phyloP scores from a whole-genome alignment of 2,797 vertebrate species.

The Sebastes hopkinsi region DNA sequence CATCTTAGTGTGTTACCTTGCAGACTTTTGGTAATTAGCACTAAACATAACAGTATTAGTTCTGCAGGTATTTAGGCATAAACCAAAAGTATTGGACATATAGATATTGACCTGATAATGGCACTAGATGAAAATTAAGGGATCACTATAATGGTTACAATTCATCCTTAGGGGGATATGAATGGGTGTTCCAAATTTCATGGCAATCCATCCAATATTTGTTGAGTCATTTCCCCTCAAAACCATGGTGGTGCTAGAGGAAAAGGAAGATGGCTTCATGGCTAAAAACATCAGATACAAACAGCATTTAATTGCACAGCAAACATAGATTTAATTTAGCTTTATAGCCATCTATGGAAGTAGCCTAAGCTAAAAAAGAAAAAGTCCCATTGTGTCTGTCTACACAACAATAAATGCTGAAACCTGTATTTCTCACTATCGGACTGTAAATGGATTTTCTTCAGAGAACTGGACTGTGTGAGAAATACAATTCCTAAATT shows the following conservation, averaged over 20 bases:
- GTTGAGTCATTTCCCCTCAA: not conserved
- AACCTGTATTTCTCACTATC: not conserved
- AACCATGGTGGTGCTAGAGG: not conserved
- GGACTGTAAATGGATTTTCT: slow-evolving; percentile 15
- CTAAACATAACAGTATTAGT: too few species aligned
- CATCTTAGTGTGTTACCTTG: not conserved
- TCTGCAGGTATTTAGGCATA: not conserved
- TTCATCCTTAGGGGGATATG: not conserved
- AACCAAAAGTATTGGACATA: not conserved
- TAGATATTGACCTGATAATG: not conserved
- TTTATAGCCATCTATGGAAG: not conserved
- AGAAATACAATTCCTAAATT: slow-evolving; percentile 13
- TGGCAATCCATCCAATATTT: not conserved
- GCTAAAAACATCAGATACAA: not conserved
- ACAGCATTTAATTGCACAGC: not conserved
- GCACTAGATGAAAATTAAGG: too few species aligned
- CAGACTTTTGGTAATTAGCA: not conserved
- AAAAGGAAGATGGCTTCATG: not conserved
- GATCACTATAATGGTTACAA: not conserved
- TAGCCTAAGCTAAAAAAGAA: not conserved
- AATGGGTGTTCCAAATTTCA: not conserved
- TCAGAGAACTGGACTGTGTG: not conserved
- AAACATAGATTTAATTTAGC: not conserved
- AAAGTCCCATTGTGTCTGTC: not conserved
- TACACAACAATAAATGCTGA: not conserved